These are phyloP conservation scores for Acropternis orthonyx DNA, from an alignment of 2,797 vertebrate genomes.

Conservation along the genomic window DNA sequence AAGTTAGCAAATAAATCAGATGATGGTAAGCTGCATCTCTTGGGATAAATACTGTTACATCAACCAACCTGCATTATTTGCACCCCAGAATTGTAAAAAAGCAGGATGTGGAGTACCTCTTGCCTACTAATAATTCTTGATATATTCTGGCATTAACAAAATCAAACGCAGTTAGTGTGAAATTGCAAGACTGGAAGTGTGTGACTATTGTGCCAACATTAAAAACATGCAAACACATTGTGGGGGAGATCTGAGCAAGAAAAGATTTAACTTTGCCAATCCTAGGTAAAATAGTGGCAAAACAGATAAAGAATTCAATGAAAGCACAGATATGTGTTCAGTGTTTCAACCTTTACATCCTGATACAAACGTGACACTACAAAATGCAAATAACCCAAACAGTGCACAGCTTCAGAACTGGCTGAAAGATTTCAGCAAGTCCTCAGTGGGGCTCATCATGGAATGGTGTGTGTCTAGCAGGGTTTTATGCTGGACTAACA, in stretches of 20 bases:
- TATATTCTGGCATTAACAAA: neutral
- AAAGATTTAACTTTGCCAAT: neutral
- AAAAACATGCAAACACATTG: neutral
- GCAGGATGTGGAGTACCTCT: neutral
- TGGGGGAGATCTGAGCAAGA: neutral
- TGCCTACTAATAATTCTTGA: neutral
- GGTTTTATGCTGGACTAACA: neutral
- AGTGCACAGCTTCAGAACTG: neutral
- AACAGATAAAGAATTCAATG: neutral
- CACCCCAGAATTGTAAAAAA: neutral
- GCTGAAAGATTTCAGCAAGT: neutral
- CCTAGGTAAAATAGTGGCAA: neutral
- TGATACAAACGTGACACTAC: neutral
- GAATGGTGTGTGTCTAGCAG: neutral
- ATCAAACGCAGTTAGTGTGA: neutral
- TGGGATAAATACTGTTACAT: neutral
- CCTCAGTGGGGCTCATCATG: neutral
- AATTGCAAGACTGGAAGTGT: neutral
- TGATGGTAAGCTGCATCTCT: neutral
- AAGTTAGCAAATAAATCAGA: conserved; percentile 13
- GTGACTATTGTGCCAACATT: neutral
- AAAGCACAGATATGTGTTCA: neutral
- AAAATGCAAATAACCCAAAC: neutral
- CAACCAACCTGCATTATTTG: neutral
- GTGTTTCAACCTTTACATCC: neutral